A percentile compares a stretch with the other conserved stretches of the same genome.
These are phyloP conservation scores for Zaprionus taronus DNA, from an alignment of 1,140 invertebrate species.

Conservation along the genomic window DNA sequence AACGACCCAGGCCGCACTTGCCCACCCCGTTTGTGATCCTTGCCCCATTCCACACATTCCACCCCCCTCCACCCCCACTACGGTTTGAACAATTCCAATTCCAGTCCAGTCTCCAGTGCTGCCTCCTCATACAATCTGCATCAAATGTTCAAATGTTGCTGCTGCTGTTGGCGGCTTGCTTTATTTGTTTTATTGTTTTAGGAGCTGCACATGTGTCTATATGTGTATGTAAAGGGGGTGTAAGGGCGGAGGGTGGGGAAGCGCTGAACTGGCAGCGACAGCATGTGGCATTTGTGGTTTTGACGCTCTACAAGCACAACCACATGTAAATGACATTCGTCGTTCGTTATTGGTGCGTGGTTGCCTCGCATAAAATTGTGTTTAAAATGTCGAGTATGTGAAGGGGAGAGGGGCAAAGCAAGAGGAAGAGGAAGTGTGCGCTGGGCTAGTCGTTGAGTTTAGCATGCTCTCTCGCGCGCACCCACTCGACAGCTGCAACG, in stretches of 20 bases:
- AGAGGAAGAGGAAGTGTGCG: background rate
- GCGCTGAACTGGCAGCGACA: conserved; percentile 37
- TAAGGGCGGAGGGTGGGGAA: conserved; percentile 6
- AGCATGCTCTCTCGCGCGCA: background rate
- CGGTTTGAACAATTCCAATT: background rate
- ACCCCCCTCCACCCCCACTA: background rate
- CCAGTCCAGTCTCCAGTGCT: background rate
- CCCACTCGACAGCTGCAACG: conserved; percentile 49
- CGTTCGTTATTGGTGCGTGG: conserved; percentile 81
- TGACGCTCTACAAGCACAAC: conserved; percentile 78
- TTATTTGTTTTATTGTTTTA: conserved; percentile 80
- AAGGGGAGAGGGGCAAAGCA: background rate
- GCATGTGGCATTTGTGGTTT: conserved; percentile 82
- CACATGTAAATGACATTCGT: conserved; percentile 83
- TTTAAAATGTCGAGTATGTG: conserved; percentile 47
- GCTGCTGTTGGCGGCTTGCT: conserved; percentile 59
- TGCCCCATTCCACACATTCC: background rate
- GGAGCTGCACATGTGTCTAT: conserved; percentile 33
- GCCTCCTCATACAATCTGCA: conserved; percentile 37
- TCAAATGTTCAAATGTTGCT: conserved; percentile 79
- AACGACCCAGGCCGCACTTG: conserved; percentile 12
- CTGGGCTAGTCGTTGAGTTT: conserved; percentile 37
- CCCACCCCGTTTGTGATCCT: background rate
- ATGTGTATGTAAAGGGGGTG: background rate
- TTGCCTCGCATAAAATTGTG: conserved; percentile 75